Evolutionary conservation across 2,888 invertebrate genomes (phyloP).

Genomic region (Nasonia oneida): DNA sequence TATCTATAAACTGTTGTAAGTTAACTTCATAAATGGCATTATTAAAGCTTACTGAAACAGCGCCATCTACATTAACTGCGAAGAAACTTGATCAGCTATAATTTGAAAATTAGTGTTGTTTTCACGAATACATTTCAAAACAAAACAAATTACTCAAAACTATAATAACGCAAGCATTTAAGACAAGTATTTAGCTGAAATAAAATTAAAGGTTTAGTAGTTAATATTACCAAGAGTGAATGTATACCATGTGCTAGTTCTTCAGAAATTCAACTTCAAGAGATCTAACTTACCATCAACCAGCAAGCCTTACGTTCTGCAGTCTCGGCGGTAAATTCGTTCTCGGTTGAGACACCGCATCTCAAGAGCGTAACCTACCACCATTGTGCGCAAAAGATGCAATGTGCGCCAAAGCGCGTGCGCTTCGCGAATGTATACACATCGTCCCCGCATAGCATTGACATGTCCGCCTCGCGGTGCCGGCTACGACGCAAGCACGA

Average conservation of each 20-base stretch:
- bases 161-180: background rate
- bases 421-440: background rate
- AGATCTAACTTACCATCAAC: background rate
- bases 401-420: constrained; percentile 10
- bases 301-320: background rate
- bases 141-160: background rate
- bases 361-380: background rate
- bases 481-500: constrained; percentile 9
- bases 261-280: background rate
- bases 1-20: too few species aligned
- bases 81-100: background rate
- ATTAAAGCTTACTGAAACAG: background rate
- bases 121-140: background rate
- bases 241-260: background rate
- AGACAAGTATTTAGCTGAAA: background rate
- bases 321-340: background rate
- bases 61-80: background rate
- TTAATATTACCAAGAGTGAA: background rate
- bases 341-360: background rate
- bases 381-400: background rate
- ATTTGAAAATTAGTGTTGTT: background rate
- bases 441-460: constrained; percentile 10
- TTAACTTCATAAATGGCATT: too few species aligned
- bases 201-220: background rate
- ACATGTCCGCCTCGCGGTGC: constrained; percentile 39